A percentile compares a stretch with the other conserved stretches of the same genome.
These are phyloP conservation scores for Spilogale gracilis DNA, from an alignment of 2,113 vertebrate species.

Conservation along the genomic window DNA sequence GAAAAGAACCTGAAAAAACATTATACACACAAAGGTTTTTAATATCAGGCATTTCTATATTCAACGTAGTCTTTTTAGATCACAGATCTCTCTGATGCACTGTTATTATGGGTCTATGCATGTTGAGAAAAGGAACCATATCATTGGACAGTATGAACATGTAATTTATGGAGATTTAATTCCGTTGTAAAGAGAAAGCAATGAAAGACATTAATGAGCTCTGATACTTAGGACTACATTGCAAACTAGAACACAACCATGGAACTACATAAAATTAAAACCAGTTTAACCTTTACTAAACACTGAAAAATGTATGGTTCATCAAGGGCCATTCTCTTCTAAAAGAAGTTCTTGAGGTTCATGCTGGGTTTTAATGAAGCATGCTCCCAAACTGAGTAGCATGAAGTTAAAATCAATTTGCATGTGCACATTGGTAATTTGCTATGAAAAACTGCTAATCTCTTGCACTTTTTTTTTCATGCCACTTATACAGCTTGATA, in stretches of 20 bases:
- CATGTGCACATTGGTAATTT: constrained; percentile 10
- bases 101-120: constrained; percentile 66
- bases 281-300: constrained; percentile 65
- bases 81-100: constrained; percentile 63
- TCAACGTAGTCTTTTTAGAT: constrained; percentile 62
- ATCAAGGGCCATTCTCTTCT: constrained; percentile 62
- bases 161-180: constrained; percentile 80
- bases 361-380: constrained; percentile 48
- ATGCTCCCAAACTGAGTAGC: not conserved
- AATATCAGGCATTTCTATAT: constrained; percentile 65
- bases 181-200: constrained; percentile 70
- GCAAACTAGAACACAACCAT: constrained; percentile 66
- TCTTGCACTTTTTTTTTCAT: constrained; percentile 11
- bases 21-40: constrained; percentile 19
- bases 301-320: constrained; percentile 33
- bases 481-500: constrained; percentile 41
- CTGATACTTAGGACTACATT: constrained; percentile 5
- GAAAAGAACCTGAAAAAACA: constrained; percentile 78
- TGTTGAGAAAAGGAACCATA: constrained; percentile 71
- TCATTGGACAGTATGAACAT: constrained; percentile 65
- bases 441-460: not conserved
- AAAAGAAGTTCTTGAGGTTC: constrained; percentile 30
- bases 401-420: constrained; percentile 8
- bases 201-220: constrained; percentile 78
- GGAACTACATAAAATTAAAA: constrained; percentile 50